Percentiles rank a stretch among this genome's conserved stretches.
These are phyloP conservation scores for Eupithecia dodoneata DNA, from an alignment of 2,888 invertebrate genomes.

Conservation along the genomic window DNA sequence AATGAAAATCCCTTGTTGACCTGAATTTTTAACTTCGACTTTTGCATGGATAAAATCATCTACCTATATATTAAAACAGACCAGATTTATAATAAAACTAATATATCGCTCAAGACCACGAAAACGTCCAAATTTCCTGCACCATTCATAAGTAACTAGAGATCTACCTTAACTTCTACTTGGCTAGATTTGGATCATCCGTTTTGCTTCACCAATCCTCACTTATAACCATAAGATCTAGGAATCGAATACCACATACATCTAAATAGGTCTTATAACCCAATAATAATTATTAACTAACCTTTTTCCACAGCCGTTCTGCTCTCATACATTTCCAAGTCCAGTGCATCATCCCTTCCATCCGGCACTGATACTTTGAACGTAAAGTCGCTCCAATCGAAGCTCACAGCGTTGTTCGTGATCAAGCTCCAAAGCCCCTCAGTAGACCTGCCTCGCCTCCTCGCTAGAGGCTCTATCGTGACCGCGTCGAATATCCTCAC, in stretches of 20 bases:
- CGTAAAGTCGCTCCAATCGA: slow-evolving; percentile 82
- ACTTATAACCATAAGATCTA: not conserved
- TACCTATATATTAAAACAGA: not conserved
- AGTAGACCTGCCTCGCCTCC: slow-evolving; percentile 70
- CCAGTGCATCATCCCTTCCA: slow-evolving; percentile 73
- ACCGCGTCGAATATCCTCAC: slow-evolving; percentile 82
- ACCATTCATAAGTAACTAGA: not conserved
- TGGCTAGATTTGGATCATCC: not conserved
- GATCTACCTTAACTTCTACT: not conserved
- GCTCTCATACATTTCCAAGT: slow-evolving; percentile 76
- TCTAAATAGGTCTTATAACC: not conserved
- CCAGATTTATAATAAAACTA: not conserved
- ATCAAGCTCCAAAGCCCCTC: slow-evolving; percentile 75
- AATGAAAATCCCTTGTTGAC: not conserved
- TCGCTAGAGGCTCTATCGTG: slow-evolving; percentile 81
- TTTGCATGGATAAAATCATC: not conserved
- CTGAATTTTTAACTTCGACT: not conserved
- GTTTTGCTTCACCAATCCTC: not conserved
- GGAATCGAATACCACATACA: not conserved
- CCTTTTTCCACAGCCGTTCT: slow-evolving; percentile 72
- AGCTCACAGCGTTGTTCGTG: slow-evolving; percentile 80
- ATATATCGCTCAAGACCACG: not conserved
- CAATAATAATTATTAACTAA: slow-evolving; percentile 47
- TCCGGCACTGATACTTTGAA: slow-evolving; percentile 79
- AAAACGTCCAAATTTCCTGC: not conserved